A percentile compares a stretch with the other conserved stretches of the same genome.
These are phyloP conservation scores for Pangasius krempfi DNA, from an alignment of 2,797 vertebrate genomes.

Conservation along the genomic window DNA sequence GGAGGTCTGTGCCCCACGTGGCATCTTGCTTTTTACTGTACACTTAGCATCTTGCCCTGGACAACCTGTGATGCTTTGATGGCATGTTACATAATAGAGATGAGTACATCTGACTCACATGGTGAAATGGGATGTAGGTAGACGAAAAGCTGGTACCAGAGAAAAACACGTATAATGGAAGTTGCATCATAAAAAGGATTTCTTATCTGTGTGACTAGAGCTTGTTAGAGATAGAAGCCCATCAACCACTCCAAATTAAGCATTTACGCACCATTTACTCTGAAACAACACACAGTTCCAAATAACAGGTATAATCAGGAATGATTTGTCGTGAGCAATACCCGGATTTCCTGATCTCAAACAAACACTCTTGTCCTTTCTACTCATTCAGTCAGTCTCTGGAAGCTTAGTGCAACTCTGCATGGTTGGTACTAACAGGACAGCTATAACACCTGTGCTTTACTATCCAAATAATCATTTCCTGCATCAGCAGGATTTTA, in stretches of 20 bases:
- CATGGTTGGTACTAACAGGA: background rate
- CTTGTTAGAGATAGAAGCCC: background rate
- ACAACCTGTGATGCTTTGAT: conserved; percentile 62
- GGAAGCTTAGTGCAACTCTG: conserved; percentile 19
- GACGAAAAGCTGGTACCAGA: background rate
- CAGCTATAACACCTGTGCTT: conserved; percentile 44
- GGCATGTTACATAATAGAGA: conserved; percentile 55
- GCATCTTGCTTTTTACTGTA: conserved; percentile 58
- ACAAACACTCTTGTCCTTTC: background rate
- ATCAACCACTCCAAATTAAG: conserved; percentile 2
- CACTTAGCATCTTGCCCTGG: conserved; percentile 46
- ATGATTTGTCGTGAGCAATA: background rate
- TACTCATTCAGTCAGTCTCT: conserved; percentile 8
- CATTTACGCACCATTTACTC: background rate
- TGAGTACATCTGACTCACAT: conserved; percentile 38
- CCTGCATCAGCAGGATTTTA: conserved; percentile 62
- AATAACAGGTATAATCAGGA: background rate
- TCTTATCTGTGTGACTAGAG: background rate
- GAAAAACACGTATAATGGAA: background rate
- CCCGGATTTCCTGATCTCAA: background rate
- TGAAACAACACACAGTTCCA: background rate
- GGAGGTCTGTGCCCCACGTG: conserved; percentile 54
- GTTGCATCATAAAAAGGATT: background rate
- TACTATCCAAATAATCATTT: conserved; percentile 62
- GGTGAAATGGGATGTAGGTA: background rate